These are phyloP conservation scores for Ophion ellenae DNA, from an alignment of 2,888 invertebrate species.

Conservation along the genomic window DNA sequence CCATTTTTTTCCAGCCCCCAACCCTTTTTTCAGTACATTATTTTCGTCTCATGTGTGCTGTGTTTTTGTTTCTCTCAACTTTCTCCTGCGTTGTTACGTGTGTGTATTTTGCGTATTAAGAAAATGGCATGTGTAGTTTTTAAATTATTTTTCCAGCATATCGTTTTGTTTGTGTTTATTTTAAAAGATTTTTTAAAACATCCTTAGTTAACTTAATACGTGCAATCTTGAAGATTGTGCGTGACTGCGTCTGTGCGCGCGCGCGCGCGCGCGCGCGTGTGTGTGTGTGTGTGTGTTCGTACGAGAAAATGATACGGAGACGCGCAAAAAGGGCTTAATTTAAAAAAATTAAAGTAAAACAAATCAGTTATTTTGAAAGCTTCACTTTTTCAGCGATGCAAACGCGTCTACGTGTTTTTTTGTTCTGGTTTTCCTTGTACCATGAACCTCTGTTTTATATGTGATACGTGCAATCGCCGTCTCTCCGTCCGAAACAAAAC, in stretches of 20 bases:
- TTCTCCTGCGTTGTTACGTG: constrained; percentile 46
- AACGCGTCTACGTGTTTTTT: background rate
- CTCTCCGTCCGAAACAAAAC: constrained; percentile 53
- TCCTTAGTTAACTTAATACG: constrained; percentile 61
- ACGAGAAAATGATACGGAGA: constrained; percentile 44
- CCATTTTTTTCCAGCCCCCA: constrained; percentile 11
- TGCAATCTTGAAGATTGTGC: constrained; percentile 70
- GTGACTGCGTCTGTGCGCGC: constrained; percentile 73
- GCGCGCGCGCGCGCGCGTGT: constrained; percentile 72
- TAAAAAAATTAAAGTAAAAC: background rate
- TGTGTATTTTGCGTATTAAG: constrained; percentile 53
- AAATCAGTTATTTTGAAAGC: constrained; percentile 1
- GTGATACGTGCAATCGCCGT: constrained; percentile 49
- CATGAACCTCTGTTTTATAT: constrained; percentile 23
- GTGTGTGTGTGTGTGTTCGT: constrained; percentile 70
- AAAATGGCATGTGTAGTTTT: constrained; percentile 63
- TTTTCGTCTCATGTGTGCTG: constrained; percentile 48
- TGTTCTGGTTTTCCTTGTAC: constrained; percentile 7
- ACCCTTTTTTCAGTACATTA: background rate
- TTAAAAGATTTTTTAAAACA: constrained; percentile 51
- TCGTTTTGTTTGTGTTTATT: constrained; percentile 35
- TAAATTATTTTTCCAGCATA: constrained; percentile 22
- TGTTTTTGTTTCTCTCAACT: constrained; percentile 27
- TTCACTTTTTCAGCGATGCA: constrained; percentile 16
- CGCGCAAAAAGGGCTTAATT: constrained; percentile 64